Percentiles rank a stretch among this genome's conserved stretches.
Evolutionary conservation across 30 jellyfish, hydroid and myxozoan species (phyloP).

Genomic region (Chironex yamaguchii): DNA sequence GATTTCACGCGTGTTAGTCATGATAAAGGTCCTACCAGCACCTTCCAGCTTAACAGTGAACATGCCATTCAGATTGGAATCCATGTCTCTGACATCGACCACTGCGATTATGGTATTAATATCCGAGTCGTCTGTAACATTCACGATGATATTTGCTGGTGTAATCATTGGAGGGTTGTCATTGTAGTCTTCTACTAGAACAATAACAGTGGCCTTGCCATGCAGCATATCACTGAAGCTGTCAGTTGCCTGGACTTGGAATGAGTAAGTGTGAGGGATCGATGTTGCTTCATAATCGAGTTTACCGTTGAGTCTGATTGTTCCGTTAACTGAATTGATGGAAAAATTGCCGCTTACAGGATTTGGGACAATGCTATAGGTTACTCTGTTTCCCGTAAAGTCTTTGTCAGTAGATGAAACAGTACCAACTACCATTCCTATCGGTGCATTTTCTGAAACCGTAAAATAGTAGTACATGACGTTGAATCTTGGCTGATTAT

Average conservation of each 20-base stretch:
- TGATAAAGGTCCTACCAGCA: conserved; percentile 62
- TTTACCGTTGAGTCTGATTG: conserved; percentile 33
- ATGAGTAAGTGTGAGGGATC: conserved; percentile 30
- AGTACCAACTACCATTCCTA: conserved; percentile 19
- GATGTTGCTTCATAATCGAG: conserved; percentile 72
- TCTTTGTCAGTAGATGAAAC: conserved; percentile 66
- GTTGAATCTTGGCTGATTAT: conserved; percentile 76
- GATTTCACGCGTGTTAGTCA: conserved; percentile 69
- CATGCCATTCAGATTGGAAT: conserved; percentile 59
- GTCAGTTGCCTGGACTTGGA: conserved; percentile 68
- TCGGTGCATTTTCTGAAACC: conserved; percentile 57
- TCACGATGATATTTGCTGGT: conserved; percentile 56
- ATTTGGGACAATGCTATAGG: background rate
- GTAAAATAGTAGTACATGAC: conserved; percentile 16
- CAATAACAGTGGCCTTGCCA: conserved; percentile 54
- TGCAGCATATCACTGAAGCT: conserved; percentile 53
- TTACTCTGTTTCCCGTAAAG: conserved; percentile 21
- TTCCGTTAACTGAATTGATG: conserved; percentile 81
- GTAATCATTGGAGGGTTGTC: conserved; percentile 88
- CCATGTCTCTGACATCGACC: conserved; percentile 74
- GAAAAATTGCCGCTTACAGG: conserved; percentile 8
- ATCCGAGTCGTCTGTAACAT: conserved; percentile 74
- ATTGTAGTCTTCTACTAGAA: conserved; percentile 68
- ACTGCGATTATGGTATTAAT: conserved; percentile 72
- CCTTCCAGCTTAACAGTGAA: conserved; percentile 55